Conservation (phyloP, 2,797 vertebrate species). For the Poecilia gillii region DNA sequence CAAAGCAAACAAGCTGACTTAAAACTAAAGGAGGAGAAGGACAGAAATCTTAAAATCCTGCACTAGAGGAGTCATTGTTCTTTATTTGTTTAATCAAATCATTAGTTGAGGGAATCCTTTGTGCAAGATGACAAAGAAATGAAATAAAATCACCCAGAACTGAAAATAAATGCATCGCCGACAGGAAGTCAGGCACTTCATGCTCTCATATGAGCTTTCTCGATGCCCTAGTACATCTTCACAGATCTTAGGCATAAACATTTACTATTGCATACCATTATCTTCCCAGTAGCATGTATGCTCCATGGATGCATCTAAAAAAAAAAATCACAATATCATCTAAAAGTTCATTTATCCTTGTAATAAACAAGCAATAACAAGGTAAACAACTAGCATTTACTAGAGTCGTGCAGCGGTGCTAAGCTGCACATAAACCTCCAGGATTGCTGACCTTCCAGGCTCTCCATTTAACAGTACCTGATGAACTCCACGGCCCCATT, state of each 20-base stretch:
- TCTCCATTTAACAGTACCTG: constrained; percentile 16
- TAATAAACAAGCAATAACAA: too few relatives aligned
- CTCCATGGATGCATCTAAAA: not conserved
- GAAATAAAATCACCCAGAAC: not conserved
- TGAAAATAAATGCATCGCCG: not conserved
- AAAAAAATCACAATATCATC: not conserved
- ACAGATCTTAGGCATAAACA: not conserved
- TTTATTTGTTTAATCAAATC: not conserved
- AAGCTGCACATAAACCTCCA: constrained; percentile 32
- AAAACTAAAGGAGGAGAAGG: not conserved
- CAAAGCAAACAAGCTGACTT: not conserved
- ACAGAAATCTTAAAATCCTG: not conserved
- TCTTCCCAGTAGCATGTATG: not conserved
- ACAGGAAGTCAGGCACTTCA: not conserved
- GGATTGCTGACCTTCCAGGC: not conserved
- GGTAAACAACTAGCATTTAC: not conserved
- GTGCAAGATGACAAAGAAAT: not conserved
- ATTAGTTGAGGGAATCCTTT: not conserved
- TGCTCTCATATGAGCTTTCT: not conserved
- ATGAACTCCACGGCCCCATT: constrained; percentile 26
- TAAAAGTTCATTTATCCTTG: not conserved
- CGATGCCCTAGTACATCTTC: not conserved
- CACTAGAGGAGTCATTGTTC: not conserved
- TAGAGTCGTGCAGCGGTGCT: constrained; percentile 51
- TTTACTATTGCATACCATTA: not conserved